phyloP scores from a whole-genome alignment of 2,797 vertebrate genomes.

The Epinephelus malabaricus region DNA sequence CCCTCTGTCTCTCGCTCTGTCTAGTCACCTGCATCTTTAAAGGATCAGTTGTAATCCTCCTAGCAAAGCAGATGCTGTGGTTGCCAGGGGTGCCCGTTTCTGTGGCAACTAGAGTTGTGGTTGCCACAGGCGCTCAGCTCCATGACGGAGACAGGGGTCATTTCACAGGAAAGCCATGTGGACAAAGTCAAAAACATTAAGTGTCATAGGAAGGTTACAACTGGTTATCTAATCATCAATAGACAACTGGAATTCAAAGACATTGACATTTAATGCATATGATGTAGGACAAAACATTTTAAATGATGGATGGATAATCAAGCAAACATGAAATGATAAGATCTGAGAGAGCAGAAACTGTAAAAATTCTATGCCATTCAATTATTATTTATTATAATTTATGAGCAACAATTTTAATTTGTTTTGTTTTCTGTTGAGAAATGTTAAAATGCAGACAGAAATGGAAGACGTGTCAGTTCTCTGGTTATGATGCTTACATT shows the following conservation, averaged over 20 bases:
- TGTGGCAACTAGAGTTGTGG: constrained; percentile 52
- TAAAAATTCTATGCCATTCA: neutral
- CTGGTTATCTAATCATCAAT: neutral
- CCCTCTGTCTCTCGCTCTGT: constrained; percentile 26
- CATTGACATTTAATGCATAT: neutral
- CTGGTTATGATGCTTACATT: neutral
- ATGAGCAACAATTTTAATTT: neutral
- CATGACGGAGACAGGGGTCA: neutral
- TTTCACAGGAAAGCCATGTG: neutral
- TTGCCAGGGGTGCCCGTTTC: constrained; percentile 54
- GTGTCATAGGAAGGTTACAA: neutral
- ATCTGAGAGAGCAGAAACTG: neutral
- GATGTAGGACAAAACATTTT: neutral
- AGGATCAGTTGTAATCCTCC: constrained; percentile 75
- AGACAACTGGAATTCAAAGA: neutral
- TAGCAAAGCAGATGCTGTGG: constrained; percentile 50
- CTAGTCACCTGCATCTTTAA: constrained; percentile 78
- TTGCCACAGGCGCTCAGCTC: constrained; percentile 47
- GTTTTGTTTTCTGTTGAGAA: neutral
- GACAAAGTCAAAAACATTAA: constrained; percentile 8
- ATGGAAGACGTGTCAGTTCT: neutral
- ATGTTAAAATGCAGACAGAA: neutral
- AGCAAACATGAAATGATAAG: neutral
- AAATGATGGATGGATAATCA: neutral
- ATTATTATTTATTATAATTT: neutral